phyloP scores from a whole-genome alignment of 2,888 invertebrate species.

The Ceriagrion tenellum region DNA sequence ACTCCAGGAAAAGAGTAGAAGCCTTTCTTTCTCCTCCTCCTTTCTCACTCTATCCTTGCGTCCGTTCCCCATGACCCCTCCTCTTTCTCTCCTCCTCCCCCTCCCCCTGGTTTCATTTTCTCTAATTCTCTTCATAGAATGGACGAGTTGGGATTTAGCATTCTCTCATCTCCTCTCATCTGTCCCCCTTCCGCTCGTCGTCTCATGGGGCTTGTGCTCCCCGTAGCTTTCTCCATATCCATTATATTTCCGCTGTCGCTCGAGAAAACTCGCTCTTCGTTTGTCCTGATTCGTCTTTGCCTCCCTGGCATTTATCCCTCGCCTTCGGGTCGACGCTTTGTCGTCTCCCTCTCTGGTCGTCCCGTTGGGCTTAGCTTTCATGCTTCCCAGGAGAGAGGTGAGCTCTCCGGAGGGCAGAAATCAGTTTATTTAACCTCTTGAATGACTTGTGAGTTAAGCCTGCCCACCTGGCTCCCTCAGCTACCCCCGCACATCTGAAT shows the following conservation, averaged over 20 bases:
- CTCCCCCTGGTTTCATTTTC: background rate
- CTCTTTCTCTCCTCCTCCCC: background rate
- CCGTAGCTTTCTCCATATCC: background rate
- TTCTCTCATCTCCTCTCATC: background rate
- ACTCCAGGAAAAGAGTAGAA: conserved; percentile 1
- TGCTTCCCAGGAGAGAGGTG: background rate
- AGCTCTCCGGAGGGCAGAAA: background rate
- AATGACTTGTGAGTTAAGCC: background rate
- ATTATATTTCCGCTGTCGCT: background rate
- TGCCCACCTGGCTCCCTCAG: background rate
- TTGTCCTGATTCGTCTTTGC: background rate
- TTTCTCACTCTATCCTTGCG: background rate
- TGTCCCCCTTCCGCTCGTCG: background rate
- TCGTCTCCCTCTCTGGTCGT: background rate
- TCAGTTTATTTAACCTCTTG: background rate
- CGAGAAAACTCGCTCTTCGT: background rate
- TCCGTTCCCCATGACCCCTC: background rate
- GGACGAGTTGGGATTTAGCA: background rate
- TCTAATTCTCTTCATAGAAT: background rate
- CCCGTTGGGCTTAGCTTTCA: background rate
- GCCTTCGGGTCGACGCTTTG: background rate
- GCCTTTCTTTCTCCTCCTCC: background rate
- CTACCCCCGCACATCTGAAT: background rate
- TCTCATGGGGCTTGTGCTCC: background rate
- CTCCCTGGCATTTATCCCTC: background rate